Percentiles rank a stretch among this genome's conserved stretches.
Evolutionary conservation across 2,797 vertebrate genomes (phyloP).

Genomic region (Arvicola amphibius): DNA sequence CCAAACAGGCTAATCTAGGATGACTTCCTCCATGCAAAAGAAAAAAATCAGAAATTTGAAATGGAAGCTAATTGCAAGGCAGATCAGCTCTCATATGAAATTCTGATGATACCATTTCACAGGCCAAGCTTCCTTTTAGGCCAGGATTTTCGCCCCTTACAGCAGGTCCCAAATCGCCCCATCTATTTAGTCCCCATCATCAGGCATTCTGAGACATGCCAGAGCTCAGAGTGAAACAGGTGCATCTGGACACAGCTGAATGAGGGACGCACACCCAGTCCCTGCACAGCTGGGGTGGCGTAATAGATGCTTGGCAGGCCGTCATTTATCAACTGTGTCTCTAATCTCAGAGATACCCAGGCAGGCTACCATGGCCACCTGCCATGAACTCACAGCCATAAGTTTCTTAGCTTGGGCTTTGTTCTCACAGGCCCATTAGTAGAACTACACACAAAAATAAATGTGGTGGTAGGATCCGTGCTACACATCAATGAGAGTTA

Average conservation of each 20-base stretch:
- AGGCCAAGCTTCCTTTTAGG: constrained; percentile 62
- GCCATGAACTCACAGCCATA: constrained; percentile 54
- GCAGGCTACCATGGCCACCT: constrained; percentile 58
- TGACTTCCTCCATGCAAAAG: constrained; percentile 52
- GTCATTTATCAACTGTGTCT: constrained; percentile 72
- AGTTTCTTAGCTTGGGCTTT: constrained; percentile 46
- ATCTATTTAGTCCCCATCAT: constrained; percentile 64
- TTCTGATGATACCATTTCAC: constrained; percentile 69
- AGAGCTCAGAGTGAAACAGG: constrained; percentile 68
- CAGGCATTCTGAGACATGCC: constrained; percentile 71
- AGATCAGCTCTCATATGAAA: constrained; percentile 73
- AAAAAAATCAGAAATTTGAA: constrained; percentile 67
- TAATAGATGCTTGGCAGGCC: constrained; percentile 69
- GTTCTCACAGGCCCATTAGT: constrained; percentile 1
- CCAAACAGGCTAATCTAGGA: constrained; percentile 49
- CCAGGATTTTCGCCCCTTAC: constrained; percentile 55
- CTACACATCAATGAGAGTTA: neutral
- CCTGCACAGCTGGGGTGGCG: constrained; percentile 72
- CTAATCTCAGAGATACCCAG: constrained; percentile 67
- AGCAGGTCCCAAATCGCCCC: constrained; percentile 50
- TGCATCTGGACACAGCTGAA: constrained; percentile 52
- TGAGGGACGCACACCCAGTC: constrained; percentile 50
- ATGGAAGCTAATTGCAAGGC: constrained; percentile 72
- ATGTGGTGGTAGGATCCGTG: neutral
- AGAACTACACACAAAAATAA: neutral